These are phyloP conservation scores for Actinostola sp. DNA, from an alignment of 92 coral and sea anemone genomes.

Conservation along the genomic window DNA sequence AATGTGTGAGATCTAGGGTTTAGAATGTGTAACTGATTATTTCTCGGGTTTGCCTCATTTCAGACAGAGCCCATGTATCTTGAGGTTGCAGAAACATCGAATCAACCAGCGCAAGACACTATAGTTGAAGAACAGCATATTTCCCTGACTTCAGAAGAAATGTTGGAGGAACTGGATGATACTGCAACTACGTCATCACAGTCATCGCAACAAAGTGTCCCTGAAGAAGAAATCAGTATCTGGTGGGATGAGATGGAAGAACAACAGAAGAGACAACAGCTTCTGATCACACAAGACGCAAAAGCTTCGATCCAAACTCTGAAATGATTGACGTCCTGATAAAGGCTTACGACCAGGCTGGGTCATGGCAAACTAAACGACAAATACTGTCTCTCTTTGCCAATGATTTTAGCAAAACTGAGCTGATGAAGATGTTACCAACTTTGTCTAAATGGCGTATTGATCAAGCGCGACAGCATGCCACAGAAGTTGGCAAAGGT, in stretches of 20 bases:
- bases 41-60: too few relatives aligned
- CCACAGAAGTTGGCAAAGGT: slow-evolving; percentile 36
- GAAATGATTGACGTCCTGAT: slow-evolving; percentile 48
- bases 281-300: slow-evolving; percentile 41
- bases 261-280: slow-evolving; percentile 31
- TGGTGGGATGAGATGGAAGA: slow-evolving; percentile 51
- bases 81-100: too few relatives aligned
- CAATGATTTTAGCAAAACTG: slow-evolving; percentile 58
- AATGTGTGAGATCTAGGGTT: too few relatives aligned
- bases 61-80: too few relatives aligned
- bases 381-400: slow-evolving; percentile 56
- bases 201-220: slow-evolving; percentile 18
- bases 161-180: slow-evolving; percentile 12
- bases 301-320: slow-evolving; percentile 31
- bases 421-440: slow-evolving; percentile 47
- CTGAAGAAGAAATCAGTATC: slow-evolving; percentile 41
- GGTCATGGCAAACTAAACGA: slow-evolving; percentile 62
- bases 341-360: slow-evolving; percentile 58
- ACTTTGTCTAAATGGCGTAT: slow-evolving; percentile 59
- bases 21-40: too few relatives aligned
- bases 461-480: slow-evolving; percentile 60
- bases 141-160: too few relatives aligned
- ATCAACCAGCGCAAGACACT: too few relatives aligned
- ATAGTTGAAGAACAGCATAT: too few relatives aligned
- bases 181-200: slow-evolving; percentile 6